Conservation (phyloP, 2,888 invertebrate genomes). For the Ennomos quercinarius region DNA sequence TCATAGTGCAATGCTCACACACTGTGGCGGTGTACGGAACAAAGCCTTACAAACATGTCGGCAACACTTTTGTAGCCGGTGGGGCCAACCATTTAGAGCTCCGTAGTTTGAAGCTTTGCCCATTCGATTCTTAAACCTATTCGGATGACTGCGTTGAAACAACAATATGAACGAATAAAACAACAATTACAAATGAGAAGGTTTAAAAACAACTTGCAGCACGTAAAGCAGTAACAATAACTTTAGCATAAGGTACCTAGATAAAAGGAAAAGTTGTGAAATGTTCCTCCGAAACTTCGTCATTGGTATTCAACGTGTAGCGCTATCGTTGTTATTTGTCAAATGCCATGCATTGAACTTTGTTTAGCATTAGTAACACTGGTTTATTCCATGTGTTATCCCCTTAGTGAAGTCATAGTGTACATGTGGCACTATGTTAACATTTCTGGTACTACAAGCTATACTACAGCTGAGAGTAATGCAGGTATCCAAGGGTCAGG, state of each 20-base stretch:
- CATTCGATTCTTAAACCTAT: background rate
- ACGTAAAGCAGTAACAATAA: too few species aligned
- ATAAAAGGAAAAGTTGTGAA: constrained; percentile 1
- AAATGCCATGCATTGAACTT: constrained; percentile 23
- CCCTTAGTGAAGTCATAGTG: too few species aligned
- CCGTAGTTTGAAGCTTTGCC: constrained; percentile 4
- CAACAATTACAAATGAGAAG: too few species aligned
- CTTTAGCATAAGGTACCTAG: too few species aligned
- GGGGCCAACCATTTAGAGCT: constrained; percentile 11
- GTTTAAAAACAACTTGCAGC: too few species aligned
- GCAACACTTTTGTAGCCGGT: constrained; percentile 34
- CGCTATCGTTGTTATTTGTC: constrained; percentile 15
- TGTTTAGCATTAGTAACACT: constrained; percentile 1
- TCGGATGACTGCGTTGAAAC: background rate
- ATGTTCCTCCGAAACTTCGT: background rate
- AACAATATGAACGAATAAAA: too few species aligned
- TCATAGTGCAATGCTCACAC: constrained; percentile 57
- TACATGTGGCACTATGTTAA: too few species aligned
- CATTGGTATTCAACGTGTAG: constrained; percentile 15
- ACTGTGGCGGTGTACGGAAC: constrained; percentile 43
- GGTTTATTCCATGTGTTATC: background rate
- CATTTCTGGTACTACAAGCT: too few species aligned
- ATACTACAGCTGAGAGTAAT: too few species aligned
- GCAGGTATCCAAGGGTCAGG: too few species aligned
- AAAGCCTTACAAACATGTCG: constrained; percentile 34